These are phyloP conservation scores for Pocillopora meandrina DNA, from an alignment of 92 coral and sea anemone species.

Conservation along the genomic window DNA sequence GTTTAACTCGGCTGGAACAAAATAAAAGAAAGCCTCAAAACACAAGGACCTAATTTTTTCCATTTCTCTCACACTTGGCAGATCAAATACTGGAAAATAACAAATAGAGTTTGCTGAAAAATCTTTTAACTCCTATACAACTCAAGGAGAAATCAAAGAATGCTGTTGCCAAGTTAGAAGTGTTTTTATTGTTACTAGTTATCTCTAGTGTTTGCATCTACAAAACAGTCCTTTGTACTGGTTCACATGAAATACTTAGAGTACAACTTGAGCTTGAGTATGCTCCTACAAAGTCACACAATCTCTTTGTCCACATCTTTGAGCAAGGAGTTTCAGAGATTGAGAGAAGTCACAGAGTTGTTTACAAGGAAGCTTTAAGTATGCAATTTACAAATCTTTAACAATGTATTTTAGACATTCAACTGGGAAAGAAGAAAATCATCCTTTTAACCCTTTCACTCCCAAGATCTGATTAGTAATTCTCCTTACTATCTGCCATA, in stretches of 20 bases:
- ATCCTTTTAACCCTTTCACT: not conserved
- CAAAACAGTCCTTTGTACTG: constrained; percentile 22
- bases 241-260: constrained; percentile 10
- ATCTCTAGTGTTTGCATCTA: not conserved
- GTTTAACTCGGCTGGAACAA: too few relatives aligned
- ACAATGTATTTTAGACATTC: not conserved
- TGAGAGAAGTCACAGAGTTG: too few relatives aligned
- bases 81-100: too few relatives aligned
- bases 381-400: constrained; percentile 5
- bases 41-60: too few relatives aligned
- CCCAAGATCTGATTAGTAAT: too few relatives aligned
- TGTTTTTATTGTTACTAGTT: constrained; percentile 13
- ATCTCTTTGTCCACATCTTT: not conserved
- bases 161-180: constrained; percentile 5
- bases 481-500: too few relatives aligned
- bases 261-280: not conserved
- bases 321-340: too few relatives aligned
- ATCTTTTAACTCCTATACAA: too few relatives aligned
- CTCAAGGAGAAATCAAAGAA: not conserved
- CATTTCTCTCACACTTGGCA: too few relatives aligned
- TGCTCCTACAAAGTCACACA: not conserved
- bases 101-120: too few relatives aligned
- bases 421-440: constrained; percentile 1
- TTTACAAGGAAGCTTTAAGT: not conserved
- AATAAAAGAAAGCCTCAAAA: too few relatives aligned